Evolutionary conservation across 2,888 invertebrate genomes (phyloP).

Genomic region (Anticlea derivata): DNA sequence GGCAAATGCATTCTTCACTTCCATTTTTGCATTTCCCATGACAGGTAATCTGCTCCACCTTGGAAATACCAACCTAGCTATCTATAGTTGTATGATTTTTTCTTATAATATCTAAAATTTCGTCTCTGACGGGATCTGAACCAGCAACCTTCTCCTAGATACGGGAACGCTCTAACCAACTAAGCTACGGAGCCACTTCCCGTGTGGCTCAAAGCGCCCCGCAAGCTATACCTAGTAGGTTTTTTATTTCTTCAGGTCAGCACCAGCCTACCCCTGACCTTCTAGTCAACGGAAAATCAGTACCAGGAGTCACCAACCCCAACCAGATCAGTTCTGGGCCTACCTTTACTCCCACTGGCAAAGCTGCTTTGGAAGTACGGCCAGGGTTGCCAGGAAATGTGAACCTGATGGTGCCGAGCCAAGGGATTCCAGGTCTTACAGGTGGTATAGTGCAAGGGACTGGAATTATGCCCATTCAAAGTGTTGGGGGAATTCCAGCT

Average conservation of each 20-base stretch:
- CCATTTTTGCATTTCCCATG: too few species aligned
- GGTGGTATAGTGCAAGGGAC: constrained; percentile 3
- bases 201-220: too few species aligned
- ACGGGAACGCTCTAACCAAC: too few species aligned
- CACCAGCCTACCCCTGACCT: constrained; percentile 66
- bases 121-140: too few species aligned
- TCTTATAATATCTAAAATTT: too few species aligned
- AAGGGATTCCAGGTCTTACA: constrained; percentile 8
- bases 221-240: too few species aligned
- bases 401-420: background rate
- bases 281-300: constrained; percentile 60
- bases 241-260: constrained; percentile 8
- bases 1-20: too few species aligned
- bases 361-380: constrained; percentile 27
- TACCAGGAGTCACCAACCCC: constrained; percentile 36
- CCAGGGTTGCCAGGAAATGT: constrained; percentile 13
- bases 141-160: too few species aligned
- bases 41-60: too few species aligned
- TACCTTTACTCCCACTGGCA: constrained; percentile 22
- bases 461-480: constrained; percentile 12
- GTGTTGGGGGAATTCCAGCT: background rate
- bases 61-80: too few species aligned
- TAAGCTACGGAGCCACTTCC: too few species aligned
- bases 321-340: constrained; percentile 43
- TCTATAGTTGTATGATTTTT: too few species aligned